phyloP scores from a whole-genome alignment of 1,140 invertebrate genomes.

The Drosophila micromelanica region DNA sequence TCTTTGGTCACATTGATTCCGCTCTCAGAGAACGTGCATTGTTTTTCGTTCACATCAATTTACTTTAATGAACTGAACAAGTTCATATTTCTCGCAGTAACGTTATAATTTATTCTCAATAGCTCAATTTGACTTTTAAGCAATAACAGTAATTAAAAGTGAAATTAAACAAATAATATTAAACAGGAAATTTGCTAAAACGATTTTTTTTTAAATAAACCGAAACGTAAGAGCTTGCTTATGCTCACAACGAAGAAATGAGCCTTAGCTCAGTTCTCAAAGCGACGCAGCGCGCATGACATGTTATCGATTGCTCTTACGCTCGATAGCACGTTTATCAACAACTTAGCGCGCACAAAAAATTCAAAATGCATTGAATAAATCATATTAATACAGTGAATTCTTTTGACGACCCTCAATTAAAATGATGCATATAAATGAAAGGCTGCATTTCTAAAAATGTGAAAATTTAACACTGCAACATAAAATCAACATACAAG shows the following conservation, averaged over 20 bases:
- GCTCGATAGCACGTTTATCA: conserved; percentile 9
- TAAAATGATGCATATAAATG: no score
- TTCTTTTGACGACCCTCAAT: background rate
- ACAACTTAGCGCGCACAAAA: background rate
- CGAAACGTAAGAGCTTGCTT: background rate
- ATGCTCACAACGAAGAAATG: conserved; percentile 1
- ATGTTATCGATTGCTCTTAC: conserved; percentile 16
- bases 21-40: background rate
- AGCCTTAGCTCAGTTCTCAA: background rate
- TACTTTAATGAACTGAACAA: conserved; percentile 2
- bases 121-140: background rate
- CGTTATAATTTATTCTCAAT: background rate
- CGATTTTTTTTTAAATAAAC: no score
- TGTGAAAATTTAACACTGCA: conserved; percentile 1
- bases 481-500: background rate
- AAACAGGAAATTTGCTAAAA: no score
- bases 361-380: background rate
- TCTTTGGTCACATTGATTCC: conserved; percentile 30
- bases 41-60: background rate
- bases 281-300: conserved; percentile 21
- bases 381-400: conserved; percentile 20
- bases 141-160: no score
- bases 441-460: background rate
- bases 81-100: background rate
- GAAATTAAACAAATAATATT: no score